Evolutionary conservation across 2,888 invertebrate genomes (phyloP), one percentile per base, ranked within the genome.

Genomic region (Acronicta leporina): DNA sequence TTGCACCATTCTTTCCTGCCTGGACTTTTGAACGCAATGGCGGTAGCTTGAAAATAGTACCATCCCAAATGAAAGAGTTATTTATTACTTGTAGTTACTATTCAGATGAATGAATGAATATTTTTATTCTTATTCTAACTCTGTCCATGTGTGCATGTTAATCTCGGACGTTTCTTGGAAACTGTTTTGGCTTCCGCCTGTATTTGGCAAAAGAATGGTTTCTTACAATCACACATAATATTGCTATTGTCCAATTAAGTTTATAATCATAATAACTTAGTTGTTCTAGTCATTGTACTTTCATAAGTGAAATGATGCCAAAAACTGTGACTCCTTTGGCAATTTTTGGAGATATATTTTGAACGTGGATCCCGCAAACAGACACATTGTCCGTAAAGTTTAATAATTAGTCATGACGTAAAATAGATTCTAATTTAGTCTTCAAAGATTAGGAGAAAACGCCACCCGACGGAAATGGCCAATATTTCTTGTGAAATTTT

Each of bases 371-470:
- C 47, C 14, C 33, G 25, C 38, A 41, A 59, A 56, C 27, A 43
- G 42, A 13, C 30, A 40, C 27, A 54, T 33, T 54, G 43, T 65
- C 38, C 20, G 46, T 47, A 50, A 53, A 27, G 56, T 59, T 33
- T 46, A 47, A 60, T 71, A 43, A 63, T 72, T 49, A 49, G 38
- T 54, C 11, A 43, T 47, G 33, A 10, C 14, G 14, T 49, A 48
- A 70, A 70, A 47, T 63, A 60, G 20, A 50, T 50, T 60, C 61
- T 72, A 62, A 75, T 71, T 72, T 56, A 27, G 53, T 61, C 56
- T 72, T 71, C 62, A 72, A 72, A 71, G 61, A 72, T 66, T 72
- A 72, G 35, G 72, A 71, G 48, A 61, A 72, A 72, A 56, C 38
- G n/a, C 40, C 8, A 41, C 38, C 30, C 42, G 41, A 62, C 73